Percentiles rank a stretch among this genome's conserved stretches.
Conservation (phyloP, 2,888 invertebrate genomes). For the Rhaphigaster nebulosa region DNA sequence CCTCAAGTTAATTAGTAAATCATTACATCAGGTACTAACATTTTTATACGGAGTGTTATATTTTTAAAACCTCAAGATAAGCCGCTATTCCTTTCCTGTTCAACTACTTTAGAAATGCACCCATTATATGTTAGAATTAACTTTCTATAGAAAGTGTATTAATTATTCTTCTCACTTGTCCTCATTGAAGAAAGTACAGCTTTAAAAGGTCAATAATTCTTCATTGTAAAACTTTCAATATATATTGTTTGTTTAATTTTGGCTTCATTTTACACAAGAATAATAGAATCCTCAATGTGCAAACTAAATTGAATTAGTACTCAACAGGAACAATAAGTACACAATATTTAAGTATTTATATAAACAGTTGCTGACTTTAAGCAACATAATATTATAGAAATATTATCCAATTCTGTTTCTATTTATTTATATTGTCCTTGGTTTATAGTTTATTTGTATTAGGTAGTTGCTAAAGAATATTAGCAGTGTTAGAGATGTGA, state of each 20-base stretch:
- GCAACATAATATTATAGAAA: not conserved
- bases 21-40: too few relatives aligned
- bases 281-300: not conserved
- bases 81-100: not conserved
- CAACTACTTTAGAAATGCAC: not conserved
- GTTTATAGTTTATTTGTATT: not conserved
- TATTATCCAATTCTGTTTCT: not conserved
- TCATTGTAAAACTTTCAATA: not conserved
- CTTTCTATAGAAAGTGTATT: constrained; percentile 25
- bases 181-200: not conserved
- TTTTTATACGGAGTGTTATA: not conserved
- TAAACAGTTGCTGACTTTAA: not conserved
- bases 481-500: not conserved
- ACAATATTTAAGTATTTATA: too few relatives aligned
- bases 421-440: not conserved
- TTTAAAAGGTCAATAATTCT: not conserved
- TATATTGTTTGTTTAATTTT: not conserved
- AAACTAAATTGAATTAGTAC: not conserved
- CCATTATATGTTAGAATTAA: not conserved
- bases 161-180: constrained; percentile 24
- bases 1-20: too few relatives aligned
- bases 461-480: not conserved
- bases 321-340: not conserved
- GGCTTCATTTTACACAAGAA: not conserved
- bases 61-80: not conserved